Evolutionary conservation across 2,888 invertebrate genomes (phyloP).

Genomic region (Rotaria macrura): DNA sequence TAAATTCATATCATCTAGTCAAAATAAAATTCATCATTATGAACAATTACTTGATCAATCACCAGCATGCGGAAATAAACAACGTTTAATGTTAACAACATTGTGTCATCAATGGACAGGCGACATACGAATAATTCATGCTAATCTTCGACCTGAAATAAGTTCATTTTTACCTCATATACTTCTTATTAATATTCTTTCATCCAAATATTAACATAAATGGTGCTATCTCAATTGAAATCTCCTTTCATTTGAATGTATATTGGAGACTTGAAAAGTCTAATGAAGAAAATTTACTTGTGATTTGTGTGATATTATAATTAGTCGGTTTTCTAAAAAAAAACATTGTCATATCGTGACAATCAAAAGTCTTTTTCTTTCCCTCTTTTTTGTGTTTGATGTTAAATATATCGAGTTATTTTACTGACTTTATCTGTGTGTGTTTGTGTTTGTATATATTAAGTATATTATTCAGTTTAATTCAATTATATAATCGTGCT

Average conservation of each 20-base stretch:
- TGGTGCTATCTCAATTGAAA: not conserved
- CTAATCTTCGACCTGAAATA: not conserved
- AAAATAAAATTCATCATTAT: not conserved
- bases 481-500: not conserved
- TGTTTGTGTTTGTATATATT: not conserved
- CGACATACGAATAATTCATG: not conserved
- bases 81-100: not conserved
- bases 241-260: not conserved
- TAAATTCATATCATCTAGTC: not conserved
- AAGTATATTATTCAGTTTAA: not conserved
- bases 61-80: not conserved
- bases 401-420: not conserved
- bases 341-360: too few relatives aligned
- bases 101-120: not conserved
- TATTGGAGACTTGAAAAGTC: not conserved
- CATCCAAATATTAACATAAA: not conserved
- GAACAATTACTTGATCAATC: conserved; percentile 8
- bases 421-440: not conserved
- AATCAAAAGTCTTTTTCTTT: too few relatives aligned
- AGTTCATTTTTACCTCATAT: not conserved
- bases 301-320: not conserved
- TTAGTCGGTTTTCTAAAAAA: not conserved
- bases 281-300: not conserved
- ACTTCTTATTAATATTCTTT: not conserved
- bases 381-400: not conserved